These are phyloP conservation scores for Astur gentilis DNA, from an alignment of 2,113 vertebrate species.

Conservation along the genomic window DNA sequence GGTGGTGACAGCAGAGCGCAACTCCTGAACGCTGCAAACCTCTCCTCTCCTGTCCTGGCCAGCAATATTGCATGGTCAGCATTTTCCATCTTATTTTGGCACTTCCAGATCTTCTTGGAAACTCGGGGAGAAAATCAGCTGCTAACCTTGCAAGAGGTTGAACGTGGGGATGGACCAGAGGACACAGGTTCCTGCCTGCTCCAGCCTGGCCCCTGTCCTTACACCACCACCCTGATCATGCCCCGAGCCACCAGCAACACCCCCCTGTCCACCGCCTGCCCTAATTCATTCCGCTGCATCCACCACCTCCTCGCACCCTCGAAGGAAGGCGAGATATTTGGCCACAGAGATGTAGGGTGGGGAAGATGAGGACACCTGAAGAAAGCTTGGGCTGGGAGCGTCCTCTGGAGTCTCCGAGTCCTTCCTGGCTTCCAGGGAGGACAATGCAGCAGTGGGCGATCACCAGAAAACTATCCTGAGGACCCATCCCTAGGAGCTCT, in stretches of 20 bases:
- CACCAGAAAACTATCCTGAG: neutral
- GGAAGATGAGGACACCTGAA: neutral
- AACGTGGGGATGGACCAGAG: neutral
- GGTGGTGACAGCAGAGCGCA: neutral
- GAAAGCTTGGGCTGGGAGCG: neutral
- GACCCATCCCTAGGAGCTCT: too few relatives aligned
- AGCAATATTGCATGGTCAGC: accelerated
- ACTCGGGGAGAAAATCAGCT: neutral
- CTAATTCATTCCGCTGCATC: accelerated
- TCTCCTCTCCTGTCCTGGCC: neutral
- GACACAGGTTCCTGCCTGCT: neutral
- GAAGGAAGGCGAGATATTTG: neutral
- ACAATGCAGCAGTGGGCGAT: neutral
- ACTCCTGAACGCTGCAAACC: neutral
- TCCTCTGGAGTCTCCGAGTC: neutral
- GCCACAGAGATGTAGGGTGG: neutral
- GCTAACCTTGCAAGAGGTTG: neutral
- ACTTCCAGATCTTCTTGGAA: neutral
- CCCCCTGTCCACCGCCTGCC: neutral
- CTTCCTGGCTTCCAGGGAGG: neutral
- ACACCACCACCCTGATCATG: neutral
- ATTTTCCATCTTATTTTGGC: neutral
- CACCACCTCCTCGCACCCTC: neutral
- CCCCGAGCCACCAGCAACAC: neutral
- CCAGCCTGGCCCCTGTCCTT: neutral